phyloP scores from a whole-genome alignment of 2,888 invertebrate genomes.

The Nemotelus pantherinus region DNA sequence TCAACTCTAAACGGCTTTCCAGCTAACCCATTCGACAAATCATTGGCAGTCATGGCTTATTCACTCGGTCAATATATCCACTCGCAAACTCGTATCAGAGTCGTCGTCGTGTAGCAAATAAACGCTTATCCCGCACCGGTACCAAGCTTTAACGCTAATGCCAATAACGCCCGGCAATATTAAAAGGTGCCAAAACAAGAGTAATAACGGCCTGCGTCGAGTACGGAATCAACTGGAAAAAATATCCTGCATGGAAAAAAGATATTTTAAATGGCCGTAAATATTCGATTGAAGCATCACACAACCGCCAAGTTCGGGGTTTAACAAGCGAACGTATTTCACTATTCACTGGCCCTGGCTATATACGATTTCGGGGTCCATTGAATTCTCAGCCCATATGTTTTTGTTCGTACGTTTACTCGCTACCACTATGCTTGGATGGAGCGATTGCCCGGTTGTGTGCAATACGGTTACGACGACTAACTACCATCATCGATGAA shows the following conservation, averaged over 20 bases:
- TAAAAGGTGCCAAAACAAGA: slow-evolving; percentile 33
- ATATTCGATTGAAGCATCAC: slow-evolving; percentile 49
- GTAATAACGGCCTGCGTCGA: slow-evolving; percentile 24
- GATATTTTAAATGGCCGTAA: slow-evolving; percentile 48
- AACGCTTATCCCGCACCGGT: slow-evolving; percentile 36
- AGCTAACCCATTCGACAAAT: slow-evolving; percentile 29
- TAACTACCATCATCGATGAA: slow-evolving; percentile 20
- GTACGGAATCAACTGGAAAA: background rate
- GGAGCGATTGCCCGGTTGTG: background rate
- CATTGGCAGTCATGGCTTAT: slow-evolving; percentile 13
- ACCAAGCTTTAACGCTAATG: slow-evolving; percentile 6
- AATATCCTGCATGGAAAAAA: slow-evolving; percentile 7
- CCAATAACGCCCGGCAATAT: slow-evolving; percentile 6
- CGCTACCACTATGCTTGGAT: background rate
- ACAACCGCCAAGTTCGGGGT: slow-evolving; percentile 35
- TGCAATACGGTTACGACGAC: slow-evolving; percentile 4
- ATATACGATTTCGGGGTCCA: slow-evolving; percentile 11
- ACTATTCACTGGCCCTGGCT: background rate
- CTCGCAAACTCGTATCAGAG: slow-evolving; percentile 4
- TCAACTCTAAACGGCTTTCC: slow-evolving; percentile 6
- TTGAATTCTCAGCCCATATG: slow-evolving; percentile 21
- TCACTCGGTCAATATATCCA: slow-evolving; percentile 6
- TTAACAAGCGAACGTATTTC: slow-evolving; percentile 37
- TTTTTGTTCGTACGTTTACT: background rate
- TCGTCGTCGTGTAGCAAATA: slow-evolving; percentile 12